These are phyloP conservation scores for Apamea monoglypha DNA, from an alignment of 2,888 invertebrate species.

Conservation along the genomic window DNA sequence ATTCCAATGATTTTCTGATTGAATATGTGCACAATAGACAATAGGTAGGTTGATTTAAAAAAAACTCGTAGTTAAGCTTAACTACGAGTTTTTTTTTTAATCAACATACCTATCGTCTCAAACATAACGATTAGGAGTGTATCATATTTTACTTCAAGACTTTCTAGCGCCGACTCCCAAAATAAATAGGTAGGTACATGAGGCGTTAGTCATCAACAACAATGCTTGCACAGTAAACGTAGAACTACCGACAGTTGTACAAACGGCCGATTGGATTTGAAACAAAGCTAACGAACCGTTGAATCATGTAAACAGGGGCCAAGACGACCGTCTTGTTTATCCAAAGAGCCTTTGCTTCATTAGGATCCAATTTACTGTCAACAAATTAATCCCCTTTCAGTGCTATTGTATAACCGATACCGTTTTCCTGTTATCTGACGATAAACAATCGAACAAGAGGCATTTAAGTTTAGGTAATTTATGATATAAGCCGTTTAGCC, in stretches of 20 bases:
- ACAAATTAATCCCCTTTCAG: conserved; percentile 88
- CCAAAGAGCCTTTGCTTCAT: conserved; percentile 90
- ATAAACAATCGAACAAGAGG: conserved; percentile 61
- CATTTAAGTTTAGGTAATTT: conserved; percentile 60
- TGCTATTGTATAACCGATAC: conserved; percentile 76
- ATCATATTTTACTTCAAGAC: not conserved
- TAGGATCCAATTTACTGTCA: conserved; percentile 90
- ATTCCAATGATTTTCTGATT: not conserved
- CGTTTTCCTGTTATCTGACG: conserved; percentile 63
- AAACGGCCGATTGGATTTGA: conserved; percentile 85
- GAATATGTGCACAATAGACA: not conserved
- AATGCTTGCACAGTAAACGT: conserved; percentile 53
- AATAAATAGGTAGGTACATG: conserved; percentile 13
- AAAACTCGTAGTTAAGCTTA: not conserved
- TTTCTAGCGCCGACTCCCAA: not conserved
- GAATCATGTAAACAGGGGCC: conserved; percentile 89
- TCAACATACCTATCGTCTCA: not conserved
- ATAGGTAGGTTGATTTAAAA: no score
- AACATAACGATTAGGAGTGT: not conserved
- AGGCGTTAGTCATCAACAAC: conserved; percentile 44
- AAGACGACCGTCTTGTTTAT: conserved; percentile 90
- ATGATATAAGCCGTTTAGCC: conserved; percentile 33
- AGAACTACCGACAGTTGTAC: conserved; percentile 65
- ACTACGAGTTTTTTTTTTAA: not conserved
- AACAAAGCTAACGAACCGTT: conserved; percentile 90